phyloP scores from a whole-genome alignment of 2,797 vertebrate genomes.

The Cyclura pinguis region DNA sequence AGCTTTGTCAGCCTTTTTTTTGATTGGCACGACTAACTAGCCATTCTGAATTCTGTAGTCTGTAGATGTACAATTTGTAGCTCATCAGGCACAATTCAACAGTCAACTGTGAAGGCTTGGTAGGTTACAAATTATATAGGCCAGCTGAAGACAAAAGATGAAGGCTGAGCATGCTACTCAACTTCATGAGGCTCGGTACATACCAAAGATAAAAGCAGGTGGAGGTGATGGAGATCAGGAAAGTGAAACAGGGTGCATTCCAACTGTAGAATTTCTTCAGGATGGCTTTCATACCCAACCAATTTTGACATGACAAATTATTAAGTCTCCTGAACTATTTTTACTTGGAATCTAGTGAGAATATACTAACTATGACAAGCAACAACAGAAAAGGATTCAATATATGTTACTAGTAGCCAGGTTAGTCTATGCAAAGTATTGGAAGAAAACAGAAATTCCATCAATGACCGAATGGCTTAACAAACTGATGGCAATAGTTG shows the following conservation, averaged over 20 bases:
- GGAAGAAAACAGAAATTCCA: too few relatives aligned
- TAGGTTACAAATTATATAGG: neutral
- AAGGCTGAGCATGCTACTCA: too few relatives aligned
- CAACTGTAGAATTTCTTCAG: neutral
- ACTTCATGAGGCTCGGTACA: neutral
- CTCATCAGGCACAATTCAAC: neutral
- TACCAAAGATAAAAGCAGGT: neutral
- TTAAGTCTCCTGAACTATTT: too few relatives aligned
- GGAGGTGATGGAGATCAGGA: neutral
- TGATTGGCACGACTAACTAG: neutral
- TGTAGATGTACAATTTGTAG: neutral
- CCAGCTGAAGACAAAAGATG: neutral
- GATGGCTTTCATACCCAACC: neutral
- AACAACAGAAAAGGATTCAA: too few relatives aligned
- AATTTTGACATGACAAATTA: too few relatives aligned
- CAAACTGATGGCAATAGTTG: too few relatives aligned
- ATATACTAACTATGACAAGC: too few relatives aligned
- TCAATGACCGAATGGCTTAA: too few relatives aligned
- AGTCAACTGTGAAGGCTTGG: too few relatives aligned
- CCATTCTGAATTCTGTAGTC: neutral
- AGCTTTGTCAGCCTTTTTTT: neutral
- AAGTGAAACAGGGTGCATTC: neutral
- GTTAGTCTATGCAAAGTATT: too few relatives aligned
- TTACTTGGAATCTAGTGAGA: too few relatives aligned
- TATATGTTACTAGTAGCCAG: too few relatives aligned